Base-by-base conservation (phyloP, 2,113 vertebrate species). In the Ceuthmochares aereus region DNA sequence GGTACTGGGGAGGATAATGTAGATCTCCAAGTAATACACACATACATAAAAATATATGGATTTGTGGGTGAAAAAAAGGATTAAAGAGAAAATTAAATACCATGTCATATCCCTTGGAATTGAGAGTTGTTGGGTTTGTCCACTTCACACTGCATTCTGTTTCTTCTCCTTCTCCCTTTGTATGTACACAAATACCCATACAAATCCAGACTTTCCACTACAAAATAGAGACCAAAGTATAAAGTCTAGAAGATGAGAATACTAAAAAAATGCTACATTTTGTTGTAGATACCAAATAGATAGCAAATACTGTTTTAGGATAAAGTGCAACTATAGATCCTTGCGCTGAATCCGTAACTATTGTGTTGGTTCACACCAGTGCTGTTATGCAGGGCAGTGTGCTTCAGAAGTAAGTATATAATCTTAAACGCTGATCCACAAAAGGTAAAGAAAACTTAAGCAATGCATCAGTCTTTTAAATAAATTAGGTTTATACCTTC, bases 1-100 rank as follows among this genome's bases (percentile, higher is more conserved):
- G 99, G 99, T 99, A 96, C 93, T 19, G 26, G 45, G 32, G 10
- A 60, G 37, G 30, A 60, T 29, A 89, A 62, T 7, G 26, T 26
- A 51, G 23, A 42, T 27, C 34, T 56, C 49, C 19, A 68, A 73
- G 27, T 40, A 22, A 9, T 59, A 55, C 32, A 55, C 42, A 32
- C 25, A 10, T 54, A 9, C 11, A 15, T 68, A 78, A 70, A 87
- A 51, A 54, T 26, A 4, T 14, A 4, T 21, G 34, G 14, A 16
- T 47, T 88, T 88, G 36, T 56, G 45, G 32, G 29, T 69, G 30
- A 34, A 37, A 64, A 69, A 69, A 70, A 32, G 19, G 6, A 63
- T 67, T 58, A 23, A 76, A 26, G 32, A 70, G 29, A 77, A 92
- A 60, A 72, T 42, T 2, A 67, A 40, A 67, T 60, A 40, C 9